Evolutionary conservation across 2,113 vertebrate genomes (phyloP).

Genomic region (Gopherus flavomarginatus): DNA sequence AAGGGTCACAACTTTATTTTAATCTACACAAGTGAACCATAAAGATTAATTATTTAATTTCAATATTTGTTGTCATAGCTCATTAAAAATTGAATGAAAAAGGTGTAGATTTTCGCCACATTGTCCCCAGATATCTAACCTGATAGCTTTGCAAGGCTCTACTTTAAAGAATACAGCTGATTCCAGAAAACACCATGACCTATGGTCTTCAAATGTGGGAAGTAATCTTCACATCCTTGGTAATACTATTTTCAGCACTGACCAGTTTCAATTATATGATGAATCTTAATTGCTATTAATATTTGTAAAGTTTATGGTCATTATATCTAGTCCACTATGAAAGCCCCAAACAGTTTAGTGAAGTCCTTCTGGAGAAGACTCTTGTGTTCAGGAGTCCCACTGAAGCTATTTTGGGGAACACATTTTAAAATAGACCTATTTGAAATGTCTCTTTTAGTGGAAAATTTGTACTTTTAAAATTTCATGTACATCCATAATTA

Average conservation of each 20-base stretch:
- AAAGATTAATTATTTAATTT: neutral
- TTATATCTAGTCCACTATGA: neutral
- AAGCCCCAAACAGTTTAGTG: neutral
- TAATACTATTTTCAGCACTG: neutral
- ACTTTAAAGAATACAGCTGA: constrained; percentile 19
- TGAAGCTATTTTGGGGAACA: neutral
- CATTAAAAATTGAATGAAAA: neutral
- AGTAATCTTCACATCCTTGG: neutral
- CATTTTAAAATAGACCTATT: neutral
- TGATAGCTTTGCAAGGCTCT: neutral
- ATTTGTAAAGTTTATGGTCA: neutral
- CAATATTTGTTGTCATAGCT: neutral
- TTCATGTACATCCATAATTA: neutral
- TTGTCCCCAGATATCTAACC: neutral
- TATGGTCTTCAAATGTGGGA: constrained; percentile 2
- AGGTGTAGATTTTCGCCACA: neutral
- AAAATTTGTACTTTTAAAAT: neutral
- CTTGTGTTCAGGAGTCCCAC: neutral
- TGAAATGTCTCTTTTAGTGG: neutral
- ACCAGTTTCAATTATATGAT: constrained; percentile 40
- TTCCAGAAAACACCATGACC: neutral
- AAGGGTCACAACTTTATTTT: neutral
- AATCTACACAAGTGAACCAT: neutral
- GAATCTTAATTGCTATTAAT: constrained; percentile 9
- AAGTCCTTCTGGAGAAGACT: neutral